A percentile compares a stretch with the other conserved stretches of the same genome.
phyloP scores from a whole-genome alignment of 30 jellyfish, hydroid and myxozoan genomes.

The Hydractinia symbiolongicarpus region DNA sequence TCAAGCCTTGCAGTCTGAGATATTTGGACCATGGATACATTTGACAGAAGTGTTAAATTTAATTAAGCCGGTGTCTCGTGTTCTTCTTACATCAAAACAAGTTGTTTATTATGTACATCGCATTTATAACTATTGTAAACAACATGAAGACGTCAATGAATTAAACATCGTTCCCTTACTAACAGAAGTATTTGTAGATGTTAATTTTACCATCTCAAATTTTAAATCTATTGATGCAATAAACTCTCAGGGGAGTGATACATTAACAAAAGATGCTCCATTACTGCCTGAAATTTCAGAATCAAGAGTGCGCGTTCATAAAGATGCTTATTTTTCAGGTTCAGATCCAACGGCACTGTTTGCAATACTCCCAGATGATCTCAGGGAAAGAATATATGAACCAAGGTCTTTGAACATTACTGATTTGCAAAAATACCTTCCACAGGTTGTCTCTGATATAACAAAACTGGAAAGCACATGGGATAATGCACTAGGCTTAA shows the following conservation, averaged over 20 bases:
- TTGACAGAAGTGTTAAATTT: slow-evolving; percentile 45
- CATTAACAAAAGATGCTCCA: neutral
- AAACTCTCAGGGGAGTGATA: slow-evolving; percentile 5
- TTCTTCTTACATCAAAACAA: slow-evolving; percentile 28
- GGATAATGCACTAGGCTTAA: slow-evolving; percentile 58
- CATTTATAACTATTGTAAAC: slow-evolving; percentile 23
- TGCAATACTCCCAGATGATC: slow-evolving; percentile 23
- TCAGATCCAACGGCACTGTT: neutral
- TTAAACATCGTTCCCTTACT: slow-evolving; percentile 37
- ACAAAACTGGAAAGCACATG: slow-evolving; percentile 66
- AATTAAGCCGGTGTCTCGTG: slow-evolving; percentile 49
- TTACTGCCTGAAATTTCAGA: neutral
- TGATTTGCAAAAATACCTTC: slow-evolving; percentile 55
- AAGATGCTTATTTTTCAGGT: neutral
- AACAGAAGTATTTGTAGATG: slow-evolving; percentile 27
- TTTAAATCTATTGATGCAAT: neutral
- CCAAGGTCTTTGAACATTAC: slow-evolving; percentile 34
- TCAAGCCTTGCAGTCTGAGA: slow-evolving; percentile 50
- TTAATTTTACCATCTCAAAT: neutral
- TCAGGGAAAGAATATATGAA: slow-evolving; percentile 25
- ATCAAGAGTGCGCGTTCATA: neutral
- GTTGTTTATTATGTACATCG: slow-evolving; percentile 56
- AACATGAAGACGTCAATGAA: slow-evolving; percentile 21
- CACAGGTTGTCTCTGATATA: slow-evolving; percentile 59
- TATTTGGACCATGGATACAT: slow-evolving; percentile 81